Conservation (phyloP, 2,113 vertebrate species). For the Drymodes brunneopygia region DNA sequence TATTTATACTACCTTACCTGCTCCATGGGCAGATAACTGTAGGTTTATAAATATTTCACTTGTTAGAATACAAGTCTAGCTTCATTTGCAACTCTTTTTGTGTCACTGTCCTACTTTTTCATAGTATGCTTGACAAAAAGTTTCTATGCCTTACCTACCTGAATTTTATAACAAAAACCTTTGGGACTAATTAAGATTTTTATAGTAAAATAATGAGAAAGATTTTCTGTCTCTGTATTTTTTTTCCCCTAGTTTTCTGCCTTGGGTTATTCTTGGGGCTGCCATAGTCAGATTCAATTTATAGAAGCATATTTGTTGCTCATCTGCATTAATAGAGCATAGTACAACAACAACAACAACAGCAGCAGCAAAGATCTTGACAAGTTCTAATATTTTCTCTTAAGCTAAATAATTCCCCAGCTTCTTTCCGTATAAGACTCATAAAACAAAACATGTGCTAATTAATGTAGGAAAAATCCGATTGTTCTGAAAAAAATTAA, state of each 20-base stretch:
- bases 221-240: constrained; percentile 42
- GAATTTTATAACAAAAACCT: constrained; percentile 69
- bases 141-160: constrained; percentile 59
- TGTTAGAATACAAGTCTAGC: constrained; percentile 32
- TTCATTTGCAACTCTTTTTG: constrained; percentile 56
- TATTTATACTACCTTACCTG: constrained; percentile 47
- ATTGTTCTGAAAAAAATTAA: constrained; percentile 18
- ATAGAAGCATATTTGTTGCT: constrained; percentile 62
- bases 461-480: constrained; percentile 1
- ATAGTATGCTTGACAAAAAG: constrained; percentile 58
- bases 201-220: constrained; percentile 69
- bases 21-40: constrained; percentile 26
- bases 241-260: constrained; percentile 21
- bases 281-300: constrained; percentile 62
- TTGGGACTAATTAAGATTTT: constrained; percentile 80
- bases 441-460: constrained; percentile 34
- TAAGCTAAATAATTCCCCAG: constrained; percentile 52
- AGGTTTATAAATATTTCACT: constrained; percentile 62
- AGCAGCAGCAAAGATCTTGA: constrained; percentile 16
- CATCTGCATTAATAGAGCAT: constrained; percentile 50
- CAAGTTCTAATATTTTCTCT: constrained; percentile 65
- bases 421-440: not conserved
- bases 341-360: constrained; percentile 34
- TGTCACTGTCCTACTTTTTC: constrained; percentile 57
- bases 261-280: constrained; percentile 64